Evolutionary conservation across 2,888 invertebrate genomes (phyloP).

Genomic region (Dione vanillae): DNA sequence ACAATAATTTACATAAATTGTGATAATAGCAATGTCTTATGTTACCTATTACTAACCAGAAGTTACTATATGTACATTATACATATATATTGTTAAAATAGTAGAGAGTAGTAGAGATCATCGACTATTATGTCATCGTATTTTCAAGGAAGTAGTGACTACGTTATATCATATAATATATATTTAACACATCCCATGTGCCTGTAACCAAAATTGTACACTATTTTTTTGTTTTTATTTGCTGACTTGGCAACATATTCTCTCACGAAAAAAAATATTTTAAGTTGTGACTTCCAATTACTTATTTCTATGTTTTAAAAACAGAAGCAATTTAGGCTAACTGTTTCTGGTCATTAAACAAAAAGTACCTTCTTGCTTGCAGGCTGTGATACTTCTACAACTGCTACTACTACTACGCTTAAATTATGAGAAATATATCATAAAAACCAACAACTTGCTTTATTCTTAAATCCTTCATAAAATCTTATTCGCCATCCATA

Average conservation of each 20-base stretch:
- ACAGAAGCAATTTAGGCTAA: neutral
- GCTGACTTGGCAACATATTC: neutral
- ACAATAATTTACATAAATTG: neutral
- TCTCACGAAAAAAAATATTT: neutral
- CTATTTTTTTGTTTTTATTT: neutral
- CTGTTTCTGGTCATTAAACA: neutral
- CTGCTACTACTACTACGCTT: neutral
- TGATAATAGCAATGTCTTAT: neutral
- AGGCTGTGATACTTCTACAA: conserved; percentile 11
- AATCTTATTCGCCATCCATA: too few relatives aligned
- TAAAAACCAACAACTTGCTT: neutral
- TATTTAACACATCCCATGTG: neutral
- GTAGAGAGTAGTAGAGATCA: too few relatives aligned
- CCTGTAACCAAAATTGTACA: neutral
- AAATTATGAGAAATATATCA: neutral
- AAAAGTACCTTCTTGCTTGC: neutral
- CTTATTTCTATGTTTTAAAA: too few relatives aligned
- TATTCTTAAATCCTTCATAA: too few relatives aligned
- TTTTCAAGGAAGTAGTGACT: neutral
- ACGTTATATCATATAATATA: neutral
- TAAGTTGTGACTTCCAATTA: too few relatives aligned
- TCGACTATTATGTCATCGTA: neutral
- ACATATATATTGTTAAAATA: too few relatives aligned
- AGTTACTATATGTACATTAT: too few relatives aligned
- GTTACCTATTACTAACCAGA: neutral